Evolutionary conservation across 2,113 vertebrate species (phyloP), one percentile per base, ranked within the genome.

Genomic region (Cnemophilus loriae): DNA sequence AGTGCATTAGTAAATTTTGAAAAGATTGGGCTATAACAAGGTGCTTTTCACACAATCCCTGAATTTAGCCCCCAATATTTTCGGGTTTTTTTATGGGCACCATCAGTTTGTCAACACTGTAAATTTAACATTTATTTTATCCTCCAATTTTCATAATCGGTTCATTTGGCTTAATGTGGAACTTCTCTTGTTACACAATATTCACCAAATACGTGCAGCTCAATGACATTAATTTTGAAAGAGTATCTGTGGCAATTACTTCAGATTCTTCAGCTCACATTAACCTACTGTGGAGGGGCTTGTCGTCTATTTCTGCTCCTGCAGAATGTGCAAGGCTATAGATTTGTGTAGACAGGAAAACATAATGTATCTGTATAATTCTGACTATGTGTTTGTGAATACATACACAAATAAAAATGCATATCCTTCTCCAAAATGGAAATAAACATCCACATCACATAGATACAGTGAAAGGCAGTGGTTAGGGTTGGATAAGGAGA

Each of bases 1-100:
- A 94, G 92, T 87, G 90, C 89, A 91, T 94, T 94, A 94, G 84
- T 81, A 94, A 93, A 96, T 95, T 97, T 69, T 78, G 47, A 85
- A 88, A 81, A 93, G 87, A 89, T 81, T 85, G 79, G 82, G 44
- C 87, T 64, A 5, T 81, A 87, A 91, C 82, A 91, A 89, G 89
- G 68, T 89, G 81, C 70, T 90, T 82, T 70, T 80, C 93, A 64
- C 33, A 53, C 33, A 9, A 9, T 19, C 37, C 39, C 53, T 55
- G 37, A 64, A 68, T 84, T 86, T 27, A 37, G 65, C 60, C 68
- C 76, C 49, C 39, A 53, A 71, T 6, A 55, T 56, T 74, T 80
- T 50, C 1, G 3, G 30, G 8, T 13, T 5, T 92, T 46, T 74
- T 46, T 35, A 49, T 46, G 0, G 0, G 42, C 63, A 39, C 33